A percentile compares a stretch with the other conserved stretches of the same genome.
phyloP scores from a whole-genome alignment of 2,797 vertebrate genomes.

The Peromyscus melanophrys region DNA sequence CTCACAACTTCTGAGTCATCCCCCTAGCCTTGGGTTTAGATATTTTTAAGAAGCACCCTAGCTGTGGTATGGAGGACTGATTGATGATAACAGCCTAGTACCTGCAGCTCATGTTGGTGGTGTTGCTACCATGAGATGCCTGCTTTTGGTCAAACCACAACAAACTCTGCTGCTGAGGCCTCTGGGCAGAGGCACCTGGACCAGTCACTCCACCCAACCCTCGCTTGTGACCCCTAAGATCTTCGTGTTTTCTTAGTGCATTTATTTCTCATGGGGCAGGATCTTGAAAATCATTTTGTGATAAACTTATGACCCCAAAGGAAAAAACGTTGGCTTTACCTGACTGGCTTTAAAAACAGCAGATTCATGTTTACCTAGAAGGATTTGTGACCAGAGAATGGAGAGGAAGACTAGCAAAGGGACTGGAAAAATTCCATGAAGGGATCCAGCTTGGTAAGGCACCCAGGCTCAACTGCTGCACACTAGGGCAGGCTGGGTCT shows the following conservation, averaged over 20 bases:
- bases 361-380: neutral
- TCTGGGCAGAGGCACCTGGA: neutral
- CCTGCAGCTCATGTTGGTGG: neutral
- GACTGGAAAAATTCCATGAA: neutral
- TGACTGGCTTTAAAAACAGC: conserved; percentile 31
- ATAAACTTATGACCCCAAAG: conserved; percentile 1
- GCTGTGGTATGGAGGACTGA: neutral
- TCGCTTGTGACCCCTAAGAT: neutral
- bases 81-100: neutral
- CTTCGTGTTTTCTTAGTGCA: neutral
- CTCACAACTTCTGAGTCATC: neutral
- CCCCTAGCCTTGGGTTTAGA: neutral
- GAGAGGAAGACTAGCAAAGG: neutral
- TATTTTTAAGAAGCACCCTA: neutral
- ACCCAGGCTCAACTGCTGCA: neutral
- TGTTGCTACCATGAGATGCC: accelerated
- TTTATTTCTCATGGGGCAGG: neutral
- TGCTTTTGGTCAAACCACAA: neutral
- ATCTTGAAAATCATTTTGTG: conserved; percentile 1
- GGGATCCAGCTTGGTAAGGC: neutral
- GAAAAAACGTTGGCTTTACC: neutral
- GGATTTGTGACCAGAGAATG: neutral
- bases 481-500: neutral
- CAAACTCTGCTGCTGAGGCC: neutral
- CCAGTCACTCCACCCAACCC: neutral